A percentile compares a stretch with the other conserved stretches of the same genome.
phyloP scores from a whole-genome alignment of 2,797 vertebrate species.

The Channa striata region DNA sequence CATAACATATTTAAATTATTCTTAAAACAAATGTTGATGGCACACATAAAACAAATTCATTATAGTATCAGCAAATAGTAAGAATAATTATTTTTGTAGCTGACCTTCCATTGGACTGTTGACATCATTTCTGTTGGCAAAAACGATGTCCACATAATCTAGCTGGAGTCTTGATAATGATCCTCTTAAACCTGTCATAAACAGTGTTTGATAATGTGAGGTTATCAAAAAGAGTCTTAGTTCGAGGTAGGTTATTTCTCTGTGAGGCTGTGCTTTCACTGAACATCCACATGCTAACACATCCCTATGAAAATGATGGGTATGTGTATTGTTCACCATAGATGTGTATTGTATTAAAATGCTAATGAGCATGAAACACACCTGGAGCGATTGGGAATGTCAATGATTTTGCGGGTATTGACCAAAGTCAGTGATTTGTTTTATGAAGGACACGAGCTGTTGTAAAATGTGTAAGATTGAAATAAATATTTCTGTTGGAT shows the following conservation, averaged over 20 bases:
- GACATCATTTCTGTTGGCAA: slow-evolving; percentile 91
- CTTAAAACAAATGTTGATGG: not conserved
- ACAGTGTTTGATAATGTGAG: not conserved
- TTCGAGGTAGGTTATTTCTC: too few species aligned
- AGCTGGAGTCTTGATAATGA: slow-evolving; percentile 90
- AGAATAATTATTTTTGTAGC: slow-evolving; percentile 14
- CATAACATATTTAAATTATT: not conserved
- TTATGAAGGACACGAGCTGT: too few species aligned
- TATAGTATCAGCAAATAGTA: not conserved
- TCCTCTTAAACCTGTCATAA: slow-evolving; percentile 83
- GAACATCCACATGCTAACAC: too few species aligned
- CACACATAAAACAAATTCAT: not conserved
- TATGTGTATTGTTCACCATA: not conserved
- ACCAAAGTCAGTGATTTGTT: too few species aligned
- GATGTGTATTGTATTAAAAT: not conserved
- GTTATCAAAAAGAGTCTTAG: not conserved
- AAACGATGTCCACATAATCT: slow-evolving; percentile 93
- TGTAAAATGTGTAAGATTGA: too few species aligned
- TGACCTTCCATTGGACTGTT: slow-evolving; percentile 94
- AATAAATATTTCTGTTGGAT: too few species aligned
- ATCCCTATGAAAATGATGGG: not conserved
- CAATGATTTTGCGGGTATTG: too few species aligned
- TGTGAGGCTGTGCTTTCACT: too few species aligned
- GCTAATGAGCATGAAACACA: not conserved
- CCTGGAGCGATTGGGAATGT: not conserved